Evolutionary conservation across 2,113 vertebrate species (phyloP).

Genomic region (Ctenomys sociabilis): DNA sequence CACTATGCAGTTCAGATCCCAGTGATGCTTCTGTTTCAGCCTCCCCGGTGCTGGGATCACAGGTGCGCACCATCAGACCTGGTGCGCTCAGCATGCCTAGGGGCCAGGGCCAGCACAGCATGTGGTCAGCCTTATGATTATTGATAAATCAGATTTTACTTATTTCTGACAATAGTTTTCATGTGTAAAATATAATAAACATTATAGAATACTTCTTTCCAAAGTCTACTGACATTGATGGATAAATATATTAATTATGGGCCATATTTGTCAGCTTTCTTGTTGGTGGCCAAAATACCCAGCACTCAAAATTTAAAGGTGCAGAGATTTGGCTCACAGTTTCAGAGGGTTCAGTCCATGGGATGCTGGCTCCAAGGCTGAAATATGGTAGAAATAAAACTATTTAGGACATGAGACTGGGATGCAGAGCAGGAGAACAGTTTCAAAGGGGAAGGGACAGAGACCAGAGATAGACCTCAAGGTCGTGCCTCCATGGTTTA

Average conservation of each 20-base stretch:
- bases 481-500: not conserved
- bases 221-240: slow-evolving; percentile 25
- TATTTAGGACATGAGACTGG: not conserved
- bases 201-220: not conserved
- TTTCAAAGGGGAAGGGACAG: not conserved
- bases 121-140: not conserved
- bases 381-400: not conserved
- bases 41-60: too few species aligned
- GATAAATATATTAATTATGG: slow-evolving; percentile 10
- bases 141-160: slow-evolving; percentile 22
- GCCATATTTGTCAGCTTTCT: not conserved
- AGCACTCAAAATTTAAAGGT: not conserved
- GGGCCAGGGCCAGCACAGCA: too few species aligned
- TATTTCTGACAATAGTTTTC: not conserved
- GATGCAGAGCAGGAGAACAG: not conserved
- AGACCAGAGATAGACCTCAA: not conserved
- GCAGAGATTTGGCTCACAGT: not conserved
- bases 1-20: too few species aligned
- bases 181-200: not conserved
- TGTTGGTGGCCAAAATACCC: not conserved
- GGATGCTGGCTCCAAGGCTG: not conserved
- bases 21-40: too few species aligned
- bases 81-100: too few species aligned
- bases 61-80: too few species aligned
- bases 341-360: not conserved